phyloP scores from a whole-genome alignment of 2,888 invertebrate species.

The Ceratothoa steindachneri region DNA sequence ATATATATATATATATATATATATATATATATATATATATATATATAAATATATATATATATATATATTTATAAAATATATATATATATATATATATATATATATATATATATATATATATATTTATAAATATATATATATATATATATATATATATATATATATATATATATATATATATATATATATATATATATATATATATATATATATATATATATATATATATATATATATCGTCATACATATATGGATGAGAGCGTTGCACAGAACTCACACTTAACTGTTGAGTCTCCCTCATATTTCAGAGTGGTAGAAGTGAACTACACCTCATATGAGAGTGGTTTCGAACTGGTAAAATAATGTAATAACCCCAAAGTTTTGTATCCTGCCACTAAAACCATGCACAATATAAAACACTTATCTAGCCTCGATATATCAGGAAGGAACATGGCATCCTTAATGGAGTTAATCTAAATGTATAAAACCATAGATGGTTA shows the following conservation, averaged over 20 bases:
- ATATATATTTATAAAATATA: background rate
- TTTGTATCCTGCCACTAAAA: too few species aligned
- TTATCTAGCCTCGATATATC: too few species aligned
- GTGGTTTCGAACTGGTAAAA: too few species aligned
- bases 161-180: constrained; percentile 13
- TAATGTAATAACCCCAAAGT: too few species aligned
- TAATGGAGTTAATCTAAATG: too few species aligned
- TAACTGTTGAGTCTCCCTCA: too few species aligned
- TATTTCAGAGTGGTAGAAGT: too few species aligned
- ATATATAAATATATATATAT: constrained; percentile 5
- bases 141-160: constrained; percentile 15
- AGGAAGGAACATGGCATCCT: too few species aligned
- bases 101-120: constrained; percentile 17
- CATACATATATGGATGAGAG: constrained; percentile 2
- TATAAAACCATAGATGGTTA: too few species aligned
- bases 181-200: constrained; percentile 9
- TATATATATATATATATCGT: constrained; percentile 14
- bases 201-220: constrained; percentile 2
- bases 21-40: constrained; percentile 18
- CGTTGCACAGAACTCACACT: too few species aligned
- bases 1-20: background rate
- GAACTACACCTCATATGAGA: too few species aligned
- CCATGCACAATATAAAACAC: too few species aligned
- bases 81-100: constrained; percentile 11
- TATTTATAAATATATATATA: constrained; percentile 14